Base-by-base conservation (phyloP, 2,888 invertebrate species). In the Drosophila leonis region DNA sequence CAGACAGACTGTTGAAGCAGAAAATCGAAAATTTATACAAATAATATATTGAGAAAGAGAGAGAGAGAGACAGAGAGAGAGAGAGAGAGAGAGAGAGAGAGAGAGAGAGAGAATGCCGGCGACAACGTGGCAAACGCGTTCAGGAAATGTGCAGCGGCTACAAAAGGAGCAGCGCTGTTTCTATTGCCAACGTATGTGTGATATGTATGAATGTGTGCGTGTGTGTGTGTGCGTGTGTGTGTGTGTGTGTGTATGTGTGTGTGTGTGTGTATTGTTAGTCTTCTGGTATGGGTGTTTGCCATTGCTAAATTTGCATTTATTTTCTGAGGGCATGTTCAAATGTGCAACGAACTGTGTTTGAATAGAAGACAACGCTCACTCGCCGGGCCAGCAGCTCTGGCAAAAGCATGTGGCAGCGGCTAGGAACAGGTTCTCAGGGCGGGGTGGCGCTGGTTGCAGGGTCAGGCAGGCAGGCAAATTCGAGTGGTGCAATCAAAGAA, bases 21-120 rank as follows among this genome's bases (percentile, higher is more conserved):
- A 85, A 85, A 85, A 85, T 85, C 85, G 85, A 85, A 85, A 89
- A 85, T 87, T 89, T 87, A 89, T 89, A 85, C 84, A 85, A 89
- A 85, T 84, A 85, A 89, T 84, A 87, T 87, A 84, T 89, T 82
- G 74, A 78, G 78, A 78, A 67, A 63, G 80, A 71, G 8, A 18
- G 15, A 52, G 65, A 51, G 51, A 56, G 54, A 44, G 41, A 48
- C 24, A 33, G 33, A 31, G 31, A 15, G 1, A 68, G 79, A 72
- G 20, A 20, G 20, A 60, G 64, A 42, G 56, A 46, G 46, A 48
- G 12, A 44, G 31, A 35, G 41, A 12, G 18, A 42, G 39, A 27
- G 48, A 39, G 24, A 12, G 41, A 37, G 57, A 75, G 67, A 75
- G 64, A 73, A 64, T 78, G 63, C 56, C 60, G 67, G 67, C 60